Evolutionary conservation across 2,888 invertebrate species (phyloP).

Genomic region (Antheraea assamensis): DNA sequence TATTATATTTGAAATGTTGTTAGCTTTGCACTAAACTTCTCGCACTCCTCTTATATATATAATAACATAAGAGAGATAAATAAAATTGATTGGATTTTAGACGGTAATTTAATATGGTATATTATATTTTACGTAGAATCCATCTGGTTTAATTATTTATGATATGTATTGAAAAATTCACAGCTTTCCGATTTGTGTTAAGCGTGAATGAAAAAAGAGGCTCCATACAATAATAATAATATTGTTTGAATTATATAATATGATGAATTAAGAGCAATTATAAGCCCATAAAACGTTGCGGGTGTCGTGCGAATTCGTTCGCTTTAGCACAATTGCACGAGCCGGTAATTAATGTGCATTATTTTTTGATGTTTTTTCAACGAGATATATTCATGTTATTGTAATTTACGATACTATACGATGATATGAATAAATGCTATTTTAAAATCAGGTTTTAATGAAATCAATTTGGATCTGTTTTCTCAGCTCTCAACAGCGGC

Average conservation of each 20-base stretch:
- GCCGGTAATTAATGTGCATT: slow-evolving; percentile 67
- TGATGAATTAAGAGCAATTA: slow-evolving; percentile 75
- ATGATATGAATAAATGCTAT: slow-evolving; percentile 72
- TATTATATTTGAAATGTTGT: slow-evolving; percentile 15
- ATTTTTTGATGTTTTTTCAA: slow-evolving; percentile 81
- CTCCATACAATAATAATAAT: slow-evolving; percentile 50
- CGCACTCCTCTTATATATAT: slow-evolving; percentile 52
- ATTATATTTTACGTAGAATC: slow-evolving; percentile 71
- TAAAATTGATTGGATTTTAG: slow-evolving; percentile 62
- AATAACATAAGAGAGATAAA: slow-evolving; percentile 41
- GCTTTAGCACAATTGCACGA: slow-evolving; percentile 56
- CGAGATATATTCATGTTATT: slow-evolving; percentile 75
- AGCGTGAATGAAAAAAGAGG: slow-evolving; percentile 59
- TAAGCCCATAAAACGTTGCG: slow-evolving; percentile 15
- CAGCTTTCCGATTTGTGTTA: slow-evolving; percentile 67
- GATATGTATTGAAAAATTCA: slow-evolving; percentile 67
- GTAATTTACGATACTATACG: slow-evolving; percentile 72
- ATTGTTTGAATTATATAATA: slow-evolving; percentile 60
- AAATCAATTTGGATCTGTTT: slow-evolving; percentile 80
- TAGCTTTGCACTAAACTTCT: slow-evolving; percentile 38
- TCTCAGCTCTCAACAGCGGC: slow-evolving; percentile 64
- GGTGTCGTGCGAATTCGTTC: slow-evolving; percentile 27
- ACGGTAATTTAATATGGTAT: slow-evolving; percentile 58
- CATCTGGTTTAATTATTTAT: slow-evolving; percentile 63
- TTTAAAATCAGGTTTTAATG: slow-evolving; percentile 77